Conservation (phyloP, 2,797 vertebrate genomes). For the Atherinosoma microstoma region DNA sequence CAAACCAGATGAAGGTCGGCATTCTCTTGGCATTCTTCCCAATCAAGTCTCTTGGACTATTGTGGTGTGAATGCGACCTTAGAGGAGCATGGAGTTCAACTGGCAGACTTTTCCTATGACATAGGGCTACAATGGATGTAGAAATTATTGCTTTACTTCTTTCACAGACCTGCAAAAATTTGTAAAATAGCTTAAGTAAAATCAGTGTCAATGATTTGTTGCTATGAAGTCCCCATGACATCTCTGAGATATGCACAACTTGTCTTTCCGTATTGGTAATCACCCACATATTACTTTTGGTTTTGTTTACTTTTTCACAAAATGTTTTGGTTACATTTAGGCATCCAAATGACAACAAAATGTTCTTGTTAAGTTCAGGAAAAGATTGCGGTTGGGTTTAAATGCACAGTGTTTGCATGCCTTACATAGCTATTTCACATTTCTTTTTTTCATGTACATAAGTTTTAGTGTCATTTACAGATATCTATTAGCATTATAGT, state of each 20-base stretch:
- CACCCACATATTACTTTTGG: background rate
- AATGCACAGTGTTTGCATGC: background rate
- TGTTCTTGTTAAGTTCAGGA: background rate
- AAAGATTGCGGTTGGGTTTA: background rate
- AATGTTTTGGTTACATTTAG: background rate
- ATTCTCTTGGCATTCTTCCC: too few relatives aligned
- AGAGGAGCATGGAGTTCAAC: too few relatives aligned
- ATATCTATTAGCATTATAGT: background rate
- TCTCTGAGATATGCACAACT: background rate
- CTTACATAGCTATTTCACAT: background rate
- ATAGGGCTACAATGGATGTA: too few relatives aligned
- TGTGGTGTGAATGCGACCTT: too few relatives aligned
- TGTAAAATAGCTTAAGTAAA: too few relatives aligned
- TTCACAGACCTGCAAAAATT: too few relatives aligned
- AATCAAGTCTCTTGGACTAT: too few relatives aligned
- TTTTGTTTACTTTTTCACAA: background rate
- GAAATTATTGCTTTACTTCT: too few relatives aligned
- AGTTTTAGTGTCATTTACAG: background rate
- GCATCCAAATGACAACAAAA: background rate
- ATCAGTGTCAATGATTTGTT: too few relatives aligned
- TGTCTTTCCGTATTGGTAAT: background rate
- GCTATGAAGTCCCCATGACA: background rate
- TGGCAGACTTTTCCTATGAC: too few relatives aligned
- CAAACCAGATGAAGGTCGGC: too few relatives aligned
- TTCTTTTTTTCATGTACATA: background rate